Evolutionary conservation across 2,113 vertebrate genomes (phyloP).

Genomic region (Ailuropoda melanoleuca): DNA sequence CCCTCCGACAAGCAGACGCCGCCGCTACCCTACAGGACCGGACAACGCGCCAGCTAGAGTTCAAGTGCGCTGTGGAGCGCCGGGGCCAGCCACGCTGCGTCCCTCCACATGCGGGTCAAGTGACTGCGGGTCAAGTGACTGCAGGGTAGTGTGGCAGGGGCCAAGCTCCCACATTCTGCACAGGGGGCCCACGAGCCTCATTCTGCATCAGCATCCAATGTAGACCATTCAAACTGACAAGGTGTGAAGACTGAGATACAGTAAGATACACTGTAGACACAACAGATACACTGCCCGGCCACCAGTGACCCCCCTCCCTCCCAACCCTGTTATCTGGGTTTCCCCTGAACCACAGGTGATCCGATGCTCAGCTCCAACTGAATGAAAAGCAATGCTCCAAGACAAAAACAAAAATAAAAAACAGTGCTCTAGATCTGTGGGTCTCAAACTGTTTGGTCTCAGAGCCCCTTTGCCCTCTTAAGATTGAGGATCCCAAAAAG

Average conservation of each 20-base stretch:
- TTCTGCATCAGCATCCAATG: not conserved
- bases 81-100: not conserved
- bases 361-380: accelerated
- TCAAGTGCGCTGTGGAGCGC: not conserved
- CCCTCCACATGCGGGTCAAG: not conserved
- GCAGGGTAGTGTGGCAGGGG: not conserved
- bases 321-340: accelerated
- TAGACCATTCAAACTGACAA: not conserved
- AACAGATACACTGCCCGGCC: not conserved
- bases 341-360: accelerated
- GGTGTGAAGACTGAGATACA: not conserved
- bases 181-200: accelerated
- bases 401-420: not conserved
- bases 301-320: not conserved
- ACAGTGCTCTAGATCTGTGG: not conserved
- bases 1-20: accelerated
- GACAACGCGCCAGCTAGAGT: not conserved
- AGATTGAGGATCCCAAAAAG: not conserved
- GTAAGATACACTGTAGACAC: too few species aligned
- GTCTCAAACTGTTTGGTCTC: not conserved
- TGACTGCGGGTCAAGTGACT: too few species aligned
- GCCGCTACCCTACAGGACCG: not conserved
- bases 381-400: not conserved
- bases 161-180: not conserved
- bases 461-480: not conserved